These are phyloP conservation scores for Sycophila sp. DNA, from an alignment of 1,140 invertebrate species.

Conservation along the genomic window DNA sequence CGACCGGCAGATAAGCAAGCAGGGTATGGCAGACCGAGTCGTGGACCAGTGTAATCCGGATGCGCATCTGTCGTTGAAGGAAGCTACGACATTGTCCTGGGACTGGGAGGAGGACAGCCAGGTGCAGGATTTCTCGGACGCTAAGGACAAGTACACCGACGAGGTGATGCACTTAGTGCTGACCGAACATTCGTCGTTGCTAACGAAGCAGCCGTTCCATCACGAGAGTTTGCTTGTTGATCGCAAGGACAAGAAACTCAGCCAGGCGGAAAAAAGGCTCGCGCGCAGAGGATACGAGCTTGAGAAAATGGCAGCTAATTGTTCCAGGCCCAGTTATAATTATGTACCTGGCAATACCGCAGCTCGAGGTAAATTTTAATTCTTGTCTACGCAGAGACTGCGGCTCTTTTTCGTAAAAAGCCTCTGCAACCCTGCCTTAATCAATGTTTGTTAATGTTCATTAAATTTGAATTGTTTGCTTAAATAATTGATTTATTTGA, in stretches of 20 bases:
- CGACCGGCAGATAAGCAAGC: conserved; percentile 97
- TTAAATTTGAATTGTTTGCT: conserved; percentile 9
- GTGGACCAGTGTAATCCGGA: conserved; percentile 98
- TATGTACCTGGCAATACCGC: conserved; percentile 65
- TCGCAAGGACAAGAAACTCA: conserved; percentile 94
- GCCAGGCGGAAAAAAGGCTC: conserved; percentile 92
- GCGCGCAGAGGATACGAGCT: conserved; percentile 94
- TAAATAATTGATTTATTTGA: conserved; percentile 8
- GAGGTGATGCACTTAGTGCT: conserved; percentile 82
- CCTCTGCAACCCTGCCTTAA: too few species aligned
- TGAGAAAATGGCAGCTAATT: conserved; percentile 87
- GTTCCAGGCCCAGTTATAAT: conserved; percentile 62
- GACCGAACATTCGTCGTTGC: conserved; percentile 72
- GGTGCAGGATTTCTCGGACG: conserved; percentile 75
- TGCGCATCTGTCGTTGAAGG: conserved; percentile 92
- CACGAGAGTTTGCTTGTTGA: conserved; percentile 97
- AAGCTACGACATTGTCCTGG: conserved; percentile 92
- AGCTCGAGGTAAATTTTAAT: conserved; percentile 55
- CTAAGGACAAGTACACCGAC: conserved; percentile 82
- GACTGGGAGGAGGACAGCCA: conserved; percentile 88
- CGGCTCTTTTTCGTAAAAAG: too few species aligned
- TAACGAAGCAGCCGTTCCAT: conserved; percentile 92
- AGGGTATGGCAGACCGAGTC: conserved; percentile 96
- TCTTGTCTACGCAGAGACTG: too few species aligned
- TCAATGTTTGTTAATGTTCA: conserved; percentile 3